Conservation (phyloP, 2,888 invertebrate genomes). For the Pinctada fucata region DNA sequence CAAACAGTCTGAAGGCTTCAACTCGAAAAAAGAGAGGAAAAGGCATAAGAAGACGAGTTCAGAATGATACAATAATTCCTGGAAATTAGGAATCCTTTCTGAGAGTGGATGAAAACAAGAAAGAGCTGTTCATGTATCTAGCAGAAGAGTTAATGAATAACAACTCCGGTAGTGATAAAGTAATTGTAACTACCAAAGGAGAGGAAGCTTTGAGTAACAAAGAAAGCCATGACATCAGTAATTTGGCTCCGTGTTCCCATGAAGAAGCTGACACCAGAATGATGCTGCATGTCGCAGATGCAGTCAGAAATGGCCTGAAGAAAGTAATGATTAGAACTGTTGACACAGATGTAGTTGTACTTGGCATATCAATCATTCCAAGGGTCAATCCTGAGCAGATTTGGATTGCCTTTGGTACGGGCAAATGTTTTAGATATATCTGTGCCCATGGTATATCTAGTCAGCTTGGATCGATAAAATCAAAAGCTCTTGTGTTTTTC, state of each 20-base stretch:
- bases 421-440: not conserved
- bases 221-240: not conserved
- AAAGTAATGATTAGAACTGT: slow-evolving; percentile 26
- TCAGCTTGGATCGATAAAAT: not conserved
- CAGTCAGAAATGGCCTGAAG: slow-evolving; percentile 5
- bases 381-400: not conserved
- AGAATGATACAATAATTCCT: too few species aligned
- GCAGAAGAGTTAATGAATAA: slow-evolving; percentile 9
- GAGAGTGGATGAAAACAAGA: slow-evolving; percentile 43
- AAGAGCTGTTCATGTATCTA: slow-evolving; percentile 40
- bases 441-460: not conserved
- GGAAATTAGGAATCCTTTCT: slow-evolving; percentile 39
- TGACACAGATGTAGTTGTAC: slow-evolving; percentile 40
- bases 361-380: too few species aligned
- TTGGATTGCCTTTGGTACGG: not conserved
- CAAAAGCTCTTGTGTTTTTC: slow-evolving; percentile 1
- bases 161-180: not conserved
- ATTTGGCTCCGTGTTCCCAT: slow-evolving; percentile 20
- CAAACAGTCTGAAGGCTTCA: too few species aligned
- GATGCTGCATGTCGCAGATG: slow-evolving; percentile 31
- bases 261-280: slow-evolving; percentile 34
- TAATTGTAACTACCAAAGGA: slow-evolving; percentile 10
- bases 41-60: too few species aligned
- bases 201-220: not conserved
- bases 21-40: too few species aligned